Conservation (phyloP, 2,797 vertebrate species). For the Atherinosoma microstoma region DNA sequence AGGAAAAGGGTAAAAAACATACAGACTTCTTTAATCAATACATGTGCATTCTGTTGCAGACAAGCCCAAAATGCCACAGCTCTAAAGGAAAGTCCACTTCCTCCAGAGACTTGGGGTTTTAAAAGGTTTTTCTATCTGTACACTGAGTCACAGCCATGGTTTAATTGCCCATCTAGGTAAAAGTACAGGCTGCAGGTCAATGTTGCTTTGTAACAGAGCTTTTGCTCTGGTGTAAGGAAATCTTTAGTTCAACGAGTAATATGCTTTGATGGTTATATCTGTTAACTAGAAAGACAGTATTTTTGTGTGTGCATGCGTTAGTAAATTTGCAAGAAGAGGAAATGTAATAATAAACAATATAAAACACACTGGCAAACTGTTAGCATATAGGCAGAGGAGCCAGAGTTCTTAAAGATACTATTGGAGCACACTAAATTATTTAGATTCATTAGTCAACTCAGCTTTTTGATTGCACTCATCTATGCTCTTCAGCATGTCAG, state of each 20-base stretch:
- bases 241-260: conserved; percentile 34
- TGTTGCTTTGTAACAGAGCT: conserved; percentile 13
- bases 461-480: conserved; percentile 55
- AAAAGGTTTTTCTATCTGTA: conserved; percentile 17
- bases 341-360: conserved; percentile 53
- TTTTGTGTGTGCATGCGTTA: conserved; percentile 10
- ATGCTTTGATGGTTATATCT: conserved; percentile 33
- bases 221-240: conserved; percentile 38
- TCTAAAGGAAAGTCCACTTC: conserved; percentile 24
- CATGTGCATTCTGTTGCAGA: conserved; percentile 31
- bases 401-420: conserved; percentile 67
- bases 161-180: conserved; percentile 25
- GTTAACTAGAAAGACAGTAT: not conserved
- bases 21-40: conserved; percentile 40
- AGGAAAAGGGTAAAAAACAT: conserved; percentile 15
- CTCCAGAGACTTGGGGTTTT: conserved; percentile 10
- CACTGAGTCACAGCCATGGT: conserved; percentile 13
- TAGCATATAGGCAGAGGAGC: conserved; percentile 38
- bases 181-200: conserved; percentile 23
- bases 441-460: conserved; percentile 67
- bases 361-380: conserved; percentile 10
- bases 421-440: conserved; percentile 74
- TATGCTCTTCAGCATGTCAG: conserved; percentile 32
- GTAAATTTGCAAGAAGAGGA: conserved; percentile 34
- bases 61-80: conserved; percentile 11